These are phyloP conservation scores for Montifringilla adamsi DNA, from an alignment of 2,113 vertebrate genomes.

Conservation along the genomic window DNA sequence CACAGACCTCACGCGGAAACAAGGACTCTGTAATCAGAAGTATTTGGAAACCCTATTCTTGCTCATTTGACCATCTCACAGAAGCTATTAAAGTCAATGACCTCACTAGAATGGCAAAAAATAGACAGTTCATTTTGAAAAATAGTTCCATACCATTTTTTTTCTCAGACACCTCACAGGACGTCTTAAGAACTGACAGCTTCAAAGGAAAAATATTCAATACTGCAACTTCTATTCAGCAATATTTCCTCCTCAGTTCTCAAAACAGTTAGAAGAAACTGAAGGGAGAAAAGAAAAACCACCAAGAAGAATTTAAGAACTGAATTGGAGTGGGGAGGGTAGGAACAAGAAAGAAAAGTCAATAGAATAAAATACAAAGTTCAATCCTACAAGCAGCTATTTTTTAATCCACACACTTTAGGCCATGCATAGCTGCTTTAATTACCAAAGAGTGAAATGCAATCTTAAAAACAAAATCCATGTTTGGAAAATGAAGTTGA, in stretches of 20 bases:
- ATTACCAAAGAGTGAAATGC: background rate
- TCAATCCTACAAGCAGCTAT: background rate
- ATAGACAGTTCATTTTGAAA: background rate
- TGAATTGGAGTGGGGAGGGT: background rate
- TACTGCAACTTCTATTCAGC: background rate
- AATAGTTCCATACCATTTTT: background rate
- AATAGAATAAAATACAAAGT: background rate
- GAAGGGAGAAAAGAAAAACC: background rate
- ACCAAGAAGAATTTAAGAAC: background rate
- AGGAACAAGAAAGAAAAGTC: background rate
- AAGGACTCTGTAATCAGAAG: background rate
- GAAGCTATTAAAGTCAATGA: background rate
- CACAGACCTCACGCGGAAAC: background rate
- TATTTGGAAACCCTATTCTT: background rate
- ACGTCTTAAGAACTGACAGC: background rate
- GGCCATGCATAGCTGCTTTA: background rate
- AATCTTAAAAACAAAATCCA: background rate
- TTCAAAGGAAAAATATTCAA: background rate
- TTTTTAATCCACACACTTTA: background rate
- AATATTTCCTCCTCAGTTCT: background rate
- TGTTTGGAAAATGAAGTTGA: background rate
- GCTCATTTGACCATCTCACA: background rate
- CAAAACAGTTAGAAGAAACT: background rate
- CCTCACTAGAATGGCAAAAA: background rate
- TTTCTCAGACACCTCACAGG: background rate